These are phyloP conservation scores for Antheraea pernyi DNA, from an alignment of 1,140 invertebrate genomes.

Conservation along the genomic window DNA sequence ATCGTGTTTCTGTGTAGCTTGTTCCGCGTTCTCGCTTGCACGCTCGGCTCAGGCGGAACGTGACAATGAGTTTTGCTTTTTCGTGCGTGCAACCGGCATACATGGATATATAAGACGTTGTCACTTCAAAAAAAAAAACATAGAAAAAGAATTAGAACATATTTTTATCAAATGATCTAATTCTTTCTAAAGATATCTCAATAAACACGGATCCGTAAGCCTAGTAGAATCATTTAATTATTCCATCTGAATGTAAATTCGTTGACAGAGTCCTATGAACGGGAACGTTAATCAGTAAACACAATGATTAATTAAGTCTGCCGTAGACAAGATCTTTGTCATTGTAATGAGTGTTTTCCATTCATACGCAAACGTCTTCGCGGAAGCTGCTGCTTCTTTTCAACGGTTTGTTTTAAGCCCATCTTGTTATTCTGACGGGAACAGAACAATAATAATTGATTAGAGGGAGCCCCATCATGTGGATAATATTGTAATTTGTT, in stretches of 20 bases:
- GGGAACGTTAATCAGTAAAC: slow-evolving; percentile 61
- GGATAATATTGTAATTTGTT: background rate
- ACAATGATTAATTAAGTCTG: slow-evolving; percentile 66
- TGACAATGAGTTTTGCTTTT: too few species aligned
- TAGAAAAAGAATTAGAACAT: too few species aligned
- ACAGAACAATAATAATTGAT: slow-evolving; percentile 4
- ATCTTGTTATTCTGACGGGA: slow-evolving; percentile 1
- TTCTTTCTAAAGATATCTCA: background rate
- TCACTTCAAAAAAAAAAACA: too few species aligned
- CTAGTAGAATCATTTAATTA: slow-evolving; percentile 41
- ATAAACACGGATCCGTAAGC: background rate
- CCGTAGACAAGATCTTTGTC: slow-evolving; percentile 55
- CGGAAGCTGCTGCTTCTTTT: background rate
- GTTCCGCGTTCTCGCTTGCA: too few species aligned
- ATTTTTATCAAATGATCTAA: background rate
- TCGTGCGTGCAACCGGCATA: too few species aligned
- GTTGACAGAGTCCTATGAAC: slow-evolving; percentile 40
- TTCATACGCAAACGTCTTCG: slow-evolving; percentile 56
- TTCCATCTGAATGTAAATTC: slow-evolving; percentile 58
- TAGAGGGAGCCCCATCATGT: background rate
- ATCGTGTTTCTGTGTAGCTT: too few species aligned
- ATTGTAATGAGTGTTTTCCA: slow-evolving; percentile 54
- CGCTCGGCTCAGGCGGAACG: too few species aligned
- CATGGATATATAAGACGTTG: too few species aligned
- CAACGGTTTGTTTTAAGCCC: background rate